Percentiles rank a stretch among this genome's conserved stretches.
phyloP scores from a whole-genome alignment of 1,140 invertebrate genomes.

The Achroia grisella region DNA sequence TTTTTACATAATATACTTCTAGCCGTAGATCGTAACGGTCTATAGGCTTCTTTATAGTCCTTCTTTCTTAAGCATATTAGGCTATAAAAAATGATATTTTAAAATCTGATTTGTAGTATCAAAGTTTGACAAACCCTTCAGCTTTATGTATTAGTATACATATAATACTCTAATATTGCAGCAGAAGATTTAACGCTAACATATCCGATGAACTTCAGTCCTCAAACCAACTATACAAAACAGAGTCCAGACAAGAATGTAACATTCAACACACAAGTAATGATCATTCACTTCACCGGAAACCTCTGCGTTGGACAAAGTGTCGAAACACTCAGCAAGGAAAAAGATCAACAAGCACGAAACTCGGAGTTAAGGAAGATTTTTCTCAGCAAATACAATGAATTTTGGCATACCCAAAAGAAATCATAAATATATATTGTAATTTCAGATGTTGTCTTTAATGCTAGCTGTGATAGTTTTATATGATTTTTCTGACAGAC shows the following conservation, averaged over 20 bases:
- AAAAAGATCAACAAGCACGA: slow-evolving; percentile 62
- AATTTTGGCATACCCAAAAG: slow-evolving; percentile 61
- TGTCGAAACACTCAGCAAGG: slow-evolving; percentile 64
- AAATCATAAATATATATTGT: slow-evolving; percentile 30
- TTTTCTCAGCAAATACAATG: slow-evolving; percentile 63
- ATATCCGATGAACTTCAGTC: slow-evolving; percentile 39
- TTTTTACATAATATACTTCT: too few species aligned
- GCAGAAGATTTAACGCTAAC: slow-evolving; percentile 32
- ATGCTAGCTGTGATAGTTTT: slow-evolving; percentile 9
- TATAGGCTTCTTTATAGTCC: too few species aligned
- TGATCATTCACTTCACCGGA: slow-evolving; percentile 64
- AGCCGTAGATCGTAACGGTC: too few species aligned
- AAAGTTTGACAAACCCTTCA: too few species aligned
- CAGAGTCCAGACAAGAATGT: slow-evolving; percentile 57
- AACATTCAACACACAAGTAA: slow-evolving; percentile 62
- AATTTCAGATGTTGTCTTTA: slow-evolving; percentile 17
- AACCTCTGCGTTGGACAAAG: slow-evolving; percentile 64
- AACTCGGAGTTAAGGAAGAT: slow-evolving; percentile 65
- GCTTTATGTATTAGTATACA: too few species aligned
- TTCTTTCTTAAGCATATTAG: too few species aligned
- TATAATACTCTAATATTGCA: slow-evolving; percentile 12
- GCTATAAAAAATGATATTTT: too few species aligned
- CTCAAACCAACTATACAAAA: slow-evolving; percentile 40
- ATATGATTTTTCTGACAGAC: neutral
- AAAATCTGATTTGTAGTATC: too few species aligned